phyloP scores from a whole-genome alignment of 2,113 vertebrate genomes.

The Lasiurus borealis region DNA sequence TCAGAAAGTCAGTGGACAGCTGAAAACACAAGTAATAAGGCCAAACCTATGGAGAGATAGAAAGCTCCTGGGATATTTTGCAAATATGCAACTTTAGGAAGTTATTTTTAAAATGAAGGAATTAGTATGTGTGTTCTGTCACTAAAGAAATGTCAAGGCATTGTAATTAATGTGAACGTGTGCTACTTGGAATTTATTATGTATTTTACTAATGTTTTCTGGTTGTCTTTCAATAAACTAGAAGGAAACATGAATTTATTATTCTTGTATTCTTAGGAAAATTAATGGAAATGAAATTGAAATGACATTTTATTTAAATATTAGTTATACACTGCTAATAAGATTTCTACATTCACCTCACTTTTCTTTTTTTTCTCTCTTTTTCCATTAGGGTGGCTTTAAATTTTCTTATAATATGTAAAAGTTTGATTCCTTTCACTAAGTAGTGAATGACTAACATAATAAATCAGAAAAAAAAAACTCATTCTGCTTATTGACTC shows the following conservation, averaged over 20 bases:
- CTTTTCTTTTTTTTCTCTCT: background rate
- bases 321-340: background rate
- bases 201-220: background rate
- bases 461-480: background rate
- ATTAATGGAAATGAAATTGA: slow-evolving; percentile 23
- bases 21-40: background rate
- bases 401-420: background rate
- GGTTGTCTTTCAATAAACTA: background rate
- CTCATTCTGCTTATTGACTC: background rate
- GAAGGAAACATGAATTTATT: background rate
- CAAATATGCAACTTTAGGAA: background rate
- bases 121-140: background rate
- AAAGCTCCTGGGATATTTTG: background rate
- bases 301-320: background rate
- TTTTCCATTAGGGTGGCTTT: background rate
- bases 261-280: background rate
- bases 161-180: background rate
- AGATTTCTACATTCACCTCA: background rate
- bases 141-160: background rate
- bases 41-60: background rate
- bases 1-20: background rate
- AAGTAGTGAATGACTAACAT: background rate
- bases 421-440: background rate
- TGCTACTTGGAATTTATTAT: background rate
- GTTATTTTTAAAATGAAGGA: background rate